phyloP scores from a whole-genome alignment of 1,140 invertebrate species.

The Brachionus calyciflorus region DNA sequence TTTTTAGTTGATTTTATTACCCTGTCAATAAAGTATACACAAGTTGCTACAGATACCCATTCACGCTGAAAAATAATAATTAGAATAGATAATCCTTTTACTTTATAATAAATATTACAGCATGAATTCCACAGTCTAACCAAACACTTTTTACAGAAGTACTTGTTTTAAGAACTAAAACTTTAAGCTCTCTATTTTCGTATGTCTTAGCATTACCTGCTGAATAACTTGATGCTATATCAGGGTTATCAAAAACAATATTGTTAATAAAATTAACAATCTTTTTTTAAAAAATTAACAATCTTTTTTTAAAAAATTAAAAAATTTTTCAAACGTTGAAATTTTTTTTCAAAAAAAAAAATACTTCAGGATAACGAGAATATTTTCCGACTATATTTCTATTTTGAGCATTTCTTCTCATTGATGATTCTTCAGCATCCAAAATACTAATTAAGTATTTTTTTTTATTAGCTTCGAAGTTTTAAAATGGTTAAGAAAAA shows the following conservation, averaged over 20 bases:
- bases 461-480: too few relatives aligned
- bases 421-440: background rate
- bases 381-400: background rate
- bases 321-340: background rate
- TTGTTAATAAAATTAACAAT: background rate
- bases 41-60: background rate
- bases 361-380: background rate
- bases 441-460: background rate
- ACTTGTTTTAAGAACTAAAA: background rate
- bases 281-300: background rate
- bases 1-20: background rate
- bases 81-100: background rate
- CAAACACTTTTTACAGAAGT: background rate
- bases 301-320: background rate
- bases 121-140: conserved; percentile 43
- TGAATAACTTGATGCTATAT: background rate
- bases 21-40: conserved; percentile 1
- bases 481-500: background rate
- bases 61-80: background rate
- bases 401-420: background rate
- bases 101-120: background rate
- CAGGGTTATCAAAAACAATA: background rate
- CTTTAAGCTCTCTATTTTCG: background rate
- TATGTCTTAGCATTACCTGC: background rate
- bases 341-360: background rate